Conservation (phyloP, 2,888 invertebrate genomes). For the Dione juno region DNA sequence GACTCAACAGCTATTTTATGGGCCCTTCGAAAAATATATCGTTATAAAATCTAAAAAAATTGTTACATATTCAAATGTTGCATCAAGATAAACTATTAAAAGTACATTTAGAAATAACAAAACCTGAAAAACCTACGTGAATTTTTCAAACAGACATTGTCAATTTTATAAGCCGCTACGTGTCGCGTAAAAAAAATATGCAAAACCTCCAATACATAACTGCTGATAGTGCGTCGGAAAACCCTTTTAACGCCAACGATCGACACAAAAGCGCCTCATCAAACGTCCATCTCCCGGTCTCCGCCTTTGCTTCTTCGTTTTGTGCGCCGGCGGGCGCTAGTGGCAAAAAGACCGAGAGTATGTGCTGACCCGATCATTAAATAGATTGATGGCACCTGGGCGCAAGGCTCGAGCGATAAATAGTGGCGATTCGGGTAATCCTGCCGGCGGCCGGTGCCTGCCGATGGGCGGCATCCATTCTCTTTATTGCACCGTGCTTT, state of each 20-base stretch:
- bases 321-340: slow-evolving; percentile 63
- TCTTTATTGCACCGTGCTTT: slow-evolving; percentile 83
- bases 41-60: not conserved
- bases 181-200: slow-evolving; percentile 52
- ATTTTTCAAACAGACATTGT: slow-evolving; percentile 39
- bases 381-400: slow-evolving; percentile 84
- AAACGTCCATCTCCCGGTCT: slow-evolving; percentile 79
- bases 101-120: not conserved
- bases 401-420: slow-evolving; percentile 82
- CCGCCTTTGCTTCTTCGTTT: slow-evolving; percentile 70
- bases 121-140: not conserved
- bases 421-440: slow-evolving; percentile 84
- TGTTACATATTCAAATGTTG: not conserved
- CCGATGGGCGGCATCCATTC: slow-evolving; percentile 83
- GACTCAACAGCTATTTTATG: slow-evolving; percentile 41
- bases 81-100: not conserved
- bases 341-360: slow-evolving; percentile 78
- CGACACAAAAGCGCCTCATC: slow-evolving; percentile 82
- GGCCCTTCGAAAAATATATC: not conserved
- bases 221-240: slow-evolving; percentile 69
- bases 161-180: slow-evolving; percentile 49
- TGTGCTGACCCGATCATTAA: slow-evolving; percentile 84
- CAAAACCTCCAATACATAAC: slow-evolving; percentile 51
- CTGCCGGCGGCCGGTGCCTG: slow-evolving; percentile 75
- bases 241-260: slow-evolving; percentile 75